phyloP scores from a whole-genome alignment of 2,113 vertebrate species.

The Muntiacus reevesi region DNA sequence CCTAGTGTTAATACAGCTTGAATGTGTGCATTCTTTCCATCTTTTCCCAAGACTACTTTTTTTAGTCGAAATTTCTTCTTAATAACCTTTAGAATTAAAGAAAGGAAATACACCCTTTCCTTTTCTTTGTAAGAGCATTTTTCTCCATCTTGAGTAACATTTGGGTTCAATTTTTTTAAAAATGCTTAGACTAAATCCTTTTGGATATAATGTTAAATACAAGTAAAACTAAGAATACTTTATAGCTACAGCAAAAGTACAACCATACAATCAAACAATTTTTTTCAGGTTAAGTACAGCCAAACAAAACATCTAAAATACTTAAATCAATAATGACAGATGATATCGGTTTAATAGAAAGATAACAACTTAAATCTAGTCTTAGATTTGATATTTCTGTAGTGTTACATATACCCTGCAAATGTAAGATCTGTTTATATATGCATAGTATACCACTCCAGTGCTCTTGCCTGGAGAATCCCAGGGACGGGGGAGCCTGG shows the following conservation, averaged over 20 bases:
- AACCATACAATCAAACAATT: background rate
- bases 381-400: background rate
- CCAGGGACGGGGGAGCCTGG: too few relatives aligned
- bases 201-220: background rate
- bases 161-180: background rate
- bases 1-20: background rate
- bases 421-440: background rate
- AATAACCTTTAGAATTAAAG: background rate
- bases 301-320: background rate
- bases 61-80: background rate
- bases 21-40: background rate
- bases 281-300: background rate
- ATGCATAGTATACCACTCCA: background rate
- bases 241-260: background rate
- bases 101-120: background rate
- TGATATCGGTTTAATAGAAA: background rate
- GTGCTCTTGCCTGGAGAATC: too few relatives aligned
- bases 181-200: background rate
- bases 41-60: background rate
- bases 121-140: background rate
- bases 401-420: background rate
- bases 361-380: background rate
- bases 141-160: background rate
- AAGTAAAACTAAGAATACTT: conserved; percentile 9
- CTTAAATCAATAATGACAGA: background rate